Percentiles rank a stretch among this genome's conserved stretches.
Conservation (phyloP, 2,113 vertebrate species). For the Isurus oxyrinchus region DNA sequence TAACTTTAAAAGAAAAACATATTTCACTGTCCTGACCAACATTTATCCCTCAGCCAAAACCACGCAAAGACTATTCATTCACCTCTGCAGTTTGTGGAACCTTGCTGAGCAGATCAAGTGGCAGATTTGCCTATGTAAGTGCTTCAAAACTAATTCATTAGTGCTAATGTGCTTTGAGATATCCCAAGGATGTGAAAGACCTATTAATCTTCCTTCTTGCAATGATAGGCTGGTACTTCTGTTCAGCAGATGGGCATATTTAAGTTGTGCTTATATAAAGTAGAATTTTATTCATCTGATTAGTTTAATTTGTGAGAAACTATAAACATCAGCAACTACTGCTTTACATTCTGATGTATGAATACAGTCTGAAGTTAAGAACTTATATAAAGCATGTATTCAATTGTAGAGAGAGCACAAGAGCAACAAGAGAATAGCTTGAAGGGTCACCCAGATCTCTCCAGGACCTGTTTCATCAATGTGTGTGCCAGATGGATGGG, state of each 20-base stretch:
- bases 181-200: background rate
- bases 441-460: background rate
- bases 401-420: background rate
- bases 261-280: background rate
- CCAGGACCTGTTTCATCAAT: too few species aligned
- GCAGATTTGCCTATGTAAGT: background rate
- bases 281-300: background rate
- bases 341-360: background rate
- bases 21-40: background rate
- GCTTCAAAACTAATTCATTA: background rate
- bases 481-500: background rate
- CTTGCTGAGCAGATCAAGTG: background rate
- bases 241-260: background rate
- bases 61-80: background rate
- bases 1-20: background rate
- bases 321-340: background rate
- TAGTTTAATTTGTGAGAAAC: background rate
- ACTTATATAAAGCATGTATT: background rate
- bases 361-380: background rate
- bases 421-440: background rate
- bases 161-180: background rate
- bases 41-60: background rate
- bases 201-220: background rate
- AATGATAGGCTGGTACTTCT: background rate
- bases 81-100: background rate